Base-by-base conservation (phyloP, 1,140 invertebrate species). In the Calephelis nemesis region DNA sequence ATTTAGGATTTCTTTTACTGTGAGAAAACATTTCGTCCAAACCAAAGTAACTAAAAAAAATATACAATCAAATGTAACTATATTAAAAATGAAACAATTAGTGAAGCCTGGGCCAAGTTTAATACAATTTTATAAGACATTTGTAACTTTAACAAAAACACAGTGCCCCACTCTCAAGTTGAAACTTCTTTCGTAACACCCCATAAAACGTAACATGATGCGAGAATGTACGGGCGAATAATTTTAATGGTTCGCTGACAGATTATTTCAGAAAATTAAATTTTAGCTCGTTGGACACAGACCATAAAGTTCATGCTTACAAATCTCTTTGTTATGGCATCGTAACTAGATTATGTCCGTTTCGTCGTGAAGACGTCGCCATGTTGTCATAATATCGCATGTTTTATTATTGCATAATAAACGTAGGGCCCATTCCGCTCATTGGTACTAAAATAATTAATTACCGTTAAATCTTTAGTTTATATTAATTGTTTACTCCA, bases 201-300 rank as follows among this genome's bases (percentile, higher is more conserved):
- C 69, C 74, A 73, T 82, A 82, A 81, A 81, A 73, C 71, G 69
- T 81, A 82, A 81, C 73, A 76, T 73, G 65, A 78, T 72, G 73
- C 68, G 70, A 74, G 72, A 64, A 75, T 77, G 76, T 74, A 84
- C 81, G 83, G 82, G 74, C 83, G 87, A 90, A 85, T 89, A 86
- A 87, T 88, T 90, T 91, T 91, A 88, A 89, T 88, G 81, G 82
- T 78, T 74, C 77, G 76, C 83, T 86, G 83, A 89, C 85, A 86
- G 83, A 91, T 91, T 89, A 91, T 91, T 91, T 87, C 89, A 82
- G 86, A 89, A 87, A 91, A 91, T 91, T 91, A 88, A 91, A 91
- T 91, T 91, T 91, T 82, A 88, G 88, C 88, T 88, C 88, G 86
- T 91, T 83, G 87, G 88, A 88, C 86, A 88, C 88, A 90, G 88